Base-by-base conservation (phyloP, 2,113 vertebrate genomes). In the Grus americana region DNA sequence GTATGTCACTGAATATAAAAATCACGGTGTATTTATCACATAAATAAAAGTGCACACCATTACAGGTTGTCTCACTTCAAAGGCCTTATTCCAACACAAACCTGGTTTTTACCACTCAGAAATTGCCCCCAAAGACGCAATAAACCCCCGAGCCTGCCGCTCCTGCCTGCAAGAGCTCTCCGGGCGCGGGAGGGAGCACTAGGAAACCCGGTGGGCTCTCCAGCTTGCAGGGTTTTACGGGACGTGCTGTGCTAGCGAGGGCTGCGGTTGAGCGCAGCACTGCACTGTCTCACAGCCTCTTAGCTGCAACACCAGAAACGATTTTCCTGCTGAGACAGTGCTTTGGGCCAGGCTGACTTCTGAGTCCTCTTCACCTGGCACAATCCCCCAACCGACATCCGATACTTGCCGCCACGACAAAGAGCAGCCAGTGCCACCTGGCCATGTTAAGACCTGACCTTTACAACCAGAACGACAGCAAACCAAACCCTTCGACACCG, bases 171-270 rank as follows among this genome's bases (percentile, higher is more conserved):
- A 7, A 14, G 26, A 44, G 46, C 36, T 67, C 26, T 14, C 44
- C 16, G 59, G 29, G 57, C 0, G 2, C 1, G 0, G 44, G 47
- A 71, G 44, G 26, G 12, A 42, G 61, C 0, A 2, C 44, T 6
- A 15, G 57, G 32, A 44, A 49, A 23, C 5, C 8, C 23, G 50
- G 50, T 54, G 52, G 27, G 26, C 52, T 54, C 27, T 15, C 27
- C 5, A 20, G 58, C 13, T 8, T 8, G 16, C 3, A 2, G 2
- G 12, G 6, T 42, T 29, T 68, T 34, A 15, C 29, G 4, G 54
- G 58, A 30, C 38, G 23, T n/a, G 79, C 85, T 8, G 65, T 4
- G 9, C 44, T 17, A 21, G 42, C 1, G 1, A 29, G 27, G 65
- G 30, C 58, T 50, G 70, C 0, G 3, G 42, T 3, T 21, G 42